phyloP scores from a whole-genome alignment of 2,888 invertebrate species.

The Scaeva pyrastri region DNA sequence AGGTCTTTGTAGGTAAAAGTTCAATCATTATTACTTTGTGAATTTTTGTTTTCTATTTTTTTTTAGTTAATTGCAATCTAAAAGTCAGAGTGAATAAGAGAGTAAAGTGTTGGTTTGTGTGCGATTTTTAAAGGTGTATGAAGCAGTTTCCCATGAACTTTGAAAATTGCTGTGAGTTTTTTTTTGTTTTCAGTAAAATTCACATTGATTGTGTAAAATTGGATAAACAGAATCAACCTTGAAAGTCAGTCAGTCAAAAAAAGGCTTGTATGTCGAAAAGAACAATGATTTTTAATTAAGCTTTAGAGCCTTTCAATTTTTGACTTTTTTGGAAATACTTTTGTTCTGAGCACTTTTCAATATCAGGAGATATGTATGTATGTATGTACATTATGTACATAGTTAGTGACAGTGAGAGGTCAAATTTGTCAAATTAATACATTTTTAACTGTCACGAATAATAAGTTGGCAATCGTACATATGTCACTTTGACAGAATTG shows the following conservation, averaged over 20 bases:
- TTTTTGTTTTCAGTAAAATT: background rate
- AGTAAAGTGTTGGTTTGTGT: background rate
- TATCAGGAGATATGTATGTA: too few species aligned
- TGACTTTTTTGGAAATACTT: too few species aligned
- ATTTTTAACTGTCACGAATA: too few species aligned
- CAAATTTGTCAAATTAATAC: too few species aligned
- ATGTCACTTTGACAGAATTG: too few species aligned
- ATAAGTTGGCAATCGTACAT: too few species aligned
- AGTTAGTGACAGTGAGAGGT: too few species aligned
- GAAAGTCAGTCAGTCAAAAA: background rate
- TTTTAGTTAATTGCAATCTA: slow-evolving; percentile 10
- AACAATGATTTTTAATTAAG: background rate
- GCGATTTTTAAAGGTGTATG: background rate
- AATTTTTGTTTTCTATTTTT: background rate
- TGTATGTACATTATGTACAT: too few species aligned
- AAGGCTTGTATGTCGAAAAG: too few species aligned
- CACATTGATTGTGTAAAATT: background rate
- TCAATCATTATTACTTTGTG: slow-evolving; percentile 33
- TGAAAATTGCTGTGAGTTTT: slow-evolving; percentile 7
- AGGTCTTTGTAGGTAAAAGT: slow-evolving; percentile 28
- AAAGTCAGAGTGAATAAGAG: background rate
- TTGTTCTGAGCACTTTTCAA: too few species aligned
- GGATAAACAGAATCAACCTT: background rate
- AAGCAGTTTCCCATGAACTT: background rate
- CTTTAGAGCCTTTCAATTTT: too few species aligned